Percentiles rank a stretch among this genome's conserved stretches.
phyloP scores from a whole-genome alignment of 1,140 invertebrate genomes.

The Saccostrea cuccullata region DNA sequence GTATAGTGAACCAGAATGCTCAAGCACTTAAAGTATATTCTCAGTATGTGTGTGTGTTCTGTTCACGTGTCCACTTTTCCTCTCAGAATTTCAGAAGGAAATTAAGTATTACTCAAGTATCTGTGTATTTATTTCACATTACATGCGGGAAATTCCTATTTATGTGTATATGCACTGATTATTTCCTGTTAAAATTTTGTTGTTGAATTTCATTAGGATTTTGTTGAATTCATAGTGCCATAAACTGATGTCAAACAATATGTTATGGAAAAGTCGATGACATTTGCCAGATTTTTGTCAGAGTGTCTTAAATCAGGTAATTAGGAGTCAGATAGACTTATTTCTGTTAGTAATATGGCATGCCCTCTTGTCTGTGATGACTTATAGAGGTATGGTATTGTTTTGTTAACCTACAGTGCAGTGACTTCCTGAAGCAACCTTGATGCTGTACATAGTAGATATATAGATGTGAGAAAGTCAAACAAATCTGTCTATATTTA shows the following conservation, averaged over 20 bases:
- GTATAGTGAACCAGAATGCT: not conserved
- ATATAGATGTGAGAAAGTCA: not conserved
- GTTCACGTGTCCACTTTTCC: not conserved
- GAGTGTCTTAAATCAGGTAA: not conserved
- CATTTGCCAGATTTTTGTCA: conserved; percentile 6
- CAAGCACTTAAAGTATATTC: not conserved
- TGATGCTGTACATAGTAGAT: not conserved
- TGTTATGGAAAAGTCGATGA: not conserved
- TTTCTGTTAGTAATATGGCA: not conserved
- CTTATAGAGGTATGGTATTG: not conserved
- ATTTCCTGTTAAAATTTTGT: conserved; percentile 6
- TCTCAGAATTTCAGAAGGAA: conserved; percentile 10
- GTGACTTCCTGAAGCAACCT: not conserved
- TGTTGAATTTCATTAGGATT: not conserved
- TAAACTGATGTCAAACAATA: not conserved
- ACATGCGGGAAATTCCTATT: not conserved
- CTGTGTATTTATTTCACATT: not conserved
- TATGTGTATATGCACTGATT: not conserved
- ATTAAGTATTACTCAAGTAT: not conserved
- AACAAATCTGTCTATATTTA: not conserved
- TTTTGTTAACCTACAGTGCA: not conserved
- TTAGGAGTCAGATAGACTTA: not conserved
- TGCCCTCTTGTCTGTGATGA: not conserved
- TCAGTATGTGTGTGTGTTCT: not conserved
- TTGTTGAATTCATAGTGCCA: not conserved